Evolutionary conservation across 2,888 invertebrate genomes (phyloP).

Genomic region (Eudiplozoon nipponicum): DNA sequence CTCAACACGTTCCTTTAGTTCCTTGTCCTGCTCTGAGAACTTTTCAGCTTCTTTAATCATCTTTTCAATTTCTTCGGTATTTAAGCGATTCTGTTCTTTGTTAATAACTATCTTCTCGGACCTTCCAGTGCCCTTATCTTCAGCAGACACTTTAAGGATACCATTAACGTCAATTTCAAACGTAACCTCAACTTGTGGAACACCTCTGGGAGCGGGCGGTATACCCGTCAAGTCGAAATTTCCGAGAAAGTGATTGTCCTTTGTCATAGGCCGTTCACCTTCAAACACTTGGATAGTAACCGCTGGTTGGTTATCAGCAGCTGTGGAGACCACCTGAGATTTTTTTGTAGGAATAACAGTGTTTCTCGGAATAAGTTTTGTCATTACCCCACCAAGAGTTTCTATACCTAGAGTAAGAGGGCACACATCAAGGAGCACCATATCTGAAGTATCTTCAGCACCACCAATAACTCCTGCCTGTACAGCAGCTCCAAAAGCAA

Average conservation of each 20-base stretch:
- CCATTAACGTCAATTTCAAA: conserved; percentile 15
- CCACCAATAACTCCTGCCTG: conserved; percentile 88
- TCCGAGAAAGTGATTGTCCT: conserved; percentile 84
- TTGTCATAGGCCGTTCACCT: conserved; percentile 95
- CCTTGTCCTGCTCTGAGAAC: conserved; percentile 92
- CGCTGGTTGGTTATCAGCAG: conserved; percentile 87
- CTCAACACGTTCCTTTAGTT: conserved; percentile 47
- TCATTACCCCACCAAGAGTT: conserved; percentile 97
- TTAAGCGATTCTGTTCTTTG: conserved; percentile 76
- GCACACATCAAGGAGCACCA: conserved; percentile 80
- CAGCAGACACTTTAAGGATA: conserved; percentile 37
- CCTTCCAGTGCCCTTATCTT: conserved; percentile 94
- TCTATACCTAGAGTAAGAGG: conserved; percentile 96
- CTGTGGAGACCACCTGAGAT: conserved; percentile 91
- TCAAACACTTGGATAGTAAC: conserved; percentile 83
- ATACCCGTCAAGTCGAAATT: conserved; percentile 90
- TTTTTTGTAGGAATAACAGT: conserved; percentile 96
- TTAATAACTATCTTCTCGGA: conserved; percentile 92
- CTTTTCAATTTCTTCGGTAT: conserved; percentile 82
- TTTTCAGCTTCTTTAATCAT: conserved; percentile 97
- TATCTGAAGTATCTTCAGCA: conserved; percentile 69
- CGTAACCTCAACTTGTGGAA: conserved; percentile 26
- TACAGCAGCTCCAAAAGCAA: conserved; percentile 84
- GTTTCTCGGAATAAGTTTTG: conserved; percentile 76
- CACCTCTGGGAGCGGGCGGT: conserved; percentile 38